phyloP scores from a whole-genome alignment of 2,888 invertebrate genomes.

The Omphaloscelis lunosa region DNA sequence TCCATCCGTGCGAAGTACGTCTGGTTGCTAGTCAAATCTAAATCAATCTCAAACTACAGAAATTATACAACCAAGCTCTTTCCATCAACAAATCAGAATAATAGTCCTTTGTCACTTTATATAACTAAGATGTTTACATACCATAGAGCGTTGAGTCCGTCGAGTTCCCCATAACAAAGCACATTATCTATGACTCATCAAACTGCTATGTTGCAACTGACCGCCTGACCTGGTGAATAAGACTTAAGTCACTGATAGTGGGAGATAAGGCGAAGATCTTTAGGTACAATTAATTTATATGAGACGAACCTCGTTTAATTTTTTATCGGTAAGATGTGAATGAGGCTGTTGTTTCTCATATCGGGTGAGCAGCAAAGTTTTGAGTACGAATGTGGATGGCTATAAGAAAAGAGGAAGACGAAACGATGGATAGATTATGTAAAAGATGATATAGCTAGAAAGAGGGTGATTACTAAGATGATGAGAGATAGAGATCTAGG shows the following conservation, averaged over 20 bases:
- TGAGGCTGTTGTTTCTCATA: background rate
- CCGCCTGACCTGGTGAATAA: constrained; percentile 63
- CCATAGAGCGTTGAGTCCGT: constrained; percentile 36
- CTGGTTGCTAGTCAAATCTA: background rate
- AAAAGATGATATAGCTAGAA: background rate
- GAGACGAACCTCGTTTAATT: background rate
- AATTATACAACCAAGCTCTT: constrained; percentile 1
- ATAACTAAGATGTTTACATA: constrained; percentile 53
- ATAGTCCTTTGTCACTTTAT: constrained; percentile 32
- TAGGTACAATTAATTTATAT: constrained; percentile 23
- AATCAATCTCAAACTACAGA: constrained; percentile 6
- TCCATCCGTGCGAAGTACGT: too few species aligned
- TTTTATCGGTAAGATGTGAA: constrained; percentile 4
- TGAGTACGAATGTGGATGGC: background rate
- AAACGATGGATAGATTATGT: background rate
- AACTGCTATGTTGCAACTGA: constrained; percentile 64
- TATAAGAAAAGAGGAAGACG: background rate
- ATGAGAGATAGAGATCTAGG: background rate
- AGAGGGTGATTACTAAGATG: background rate
- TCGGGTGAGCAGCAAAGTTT: background rate
- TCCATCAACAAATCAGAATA: constrained; percentile 23
- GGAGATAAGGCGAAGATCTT: constrained; percentile 34
- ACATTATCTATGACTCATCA: constrained; percentile 61
- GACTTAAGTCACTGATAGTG: constrained; percentile 42
- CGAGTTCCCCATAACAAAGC: constrained; percentile 66